phyloP scores from a whole-genome alignment of 2,888 invertebrate genomes.

The Chymomyza fuscimana region DNA sequence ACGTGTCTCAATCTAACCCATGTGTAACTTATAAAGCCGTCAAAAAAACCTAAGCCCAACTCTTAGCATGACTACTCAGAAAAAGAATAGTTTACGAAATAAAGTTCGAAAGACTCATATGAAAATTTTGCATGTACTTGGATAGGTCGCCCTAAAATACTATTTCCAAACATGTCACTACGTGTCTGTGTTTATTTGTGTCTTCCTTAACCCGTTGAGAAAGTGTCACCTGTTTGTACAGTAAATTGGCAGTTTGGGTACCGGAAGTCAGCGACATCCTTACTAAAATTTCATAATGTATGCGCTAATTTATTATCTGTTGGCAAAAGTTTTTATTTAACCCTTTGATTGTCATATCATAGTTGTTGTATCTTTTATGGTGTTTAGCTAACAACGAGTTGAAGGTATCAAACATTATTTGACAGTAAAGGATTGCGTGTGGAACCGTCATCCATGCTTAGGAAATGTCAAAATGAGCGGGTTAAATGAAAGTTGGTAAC shows the following conservation, averaged over 20 bases:
- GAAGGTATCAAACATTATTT: constrained; percentile 5
- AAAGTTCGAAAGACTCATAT: background rate
- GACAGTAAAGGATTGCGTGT: constrained; percentile 1
- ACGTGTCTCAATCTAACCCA: background rate
- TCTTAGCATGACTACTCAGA: constrained; percentile 52
- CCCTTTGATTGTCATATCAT: constrained; percentile 50
- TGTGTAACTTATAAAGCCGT: constrained; percentile 53
- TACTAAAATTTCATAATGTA: constrained; percentile 65
- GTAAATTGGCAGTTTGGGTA: constrained; percentile 57
- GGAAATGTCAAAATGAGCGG: background rate
- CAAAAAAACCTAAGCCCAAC: constrained; percentile 37
- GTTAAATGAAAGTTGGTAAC: background rate
- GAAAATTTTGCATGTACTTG: background rate
- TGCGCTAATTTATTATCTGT: constrained; percentile 75
- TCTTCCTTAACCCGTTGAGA: constrained; percentile 55
- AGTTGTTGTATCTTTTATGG: constrained; percentile 18
- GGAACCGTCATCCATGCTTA: background rate
- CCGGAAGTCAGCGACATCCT: constrained; percentile 61
- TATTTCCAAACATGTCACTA: constrained; percentile 48
- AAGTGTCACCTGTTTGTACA: constrained; percentile 62
- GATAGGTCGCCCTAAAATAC: background rate
- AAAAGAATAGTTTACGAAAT: constrained; percentile 14
- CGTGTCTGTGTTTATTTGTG: constrained; percentile 17
- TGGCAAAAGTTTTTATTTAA: constrained; percentile 69
- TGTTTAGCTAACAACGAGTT: constrained; percentile 4